These are phyloP conservation scores for Poecilia wingei DNA, from an alignment of 2,797 vertebrate genomes.

Conservation along the genomic window DNA sequence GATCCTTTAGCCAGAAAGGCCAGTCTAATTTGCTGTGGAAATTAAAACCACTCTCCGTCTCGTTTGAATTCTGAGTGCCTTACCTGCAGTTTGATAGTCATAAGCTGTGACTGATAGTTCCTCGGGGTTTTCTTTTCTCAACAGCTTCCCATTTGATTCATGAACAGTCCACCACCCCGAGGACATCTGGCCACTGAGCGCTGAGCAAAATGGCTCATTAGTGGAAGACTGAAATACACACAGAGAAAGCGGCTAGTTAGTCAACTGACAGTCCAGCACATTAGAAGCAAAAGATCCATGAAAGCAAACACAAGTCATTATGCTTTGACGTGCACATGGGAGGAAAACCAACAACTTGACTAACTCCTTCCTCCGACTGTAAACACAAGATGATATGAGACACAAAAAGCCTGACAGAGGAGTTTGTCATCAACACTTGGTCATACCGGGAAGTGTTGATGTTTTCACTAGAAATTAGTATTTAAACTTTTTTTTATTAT, in stretches of 20 bases:
- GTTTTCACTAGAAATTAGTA: conserved; percentile 20
- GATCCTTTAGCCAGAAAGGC: not conserved
- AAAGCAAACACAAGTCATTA: conserved; percentile 49
- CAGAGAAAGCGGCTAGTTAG: conserved; percentile 43
- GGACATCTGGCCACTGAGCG: conserved; percentile 52
- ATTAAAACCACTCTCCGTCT: not conserved
- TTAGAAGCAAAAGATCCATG: conserved; percentile 44
- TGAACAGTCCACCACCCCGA: conserved; percentile 31
- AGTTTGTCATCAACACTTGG: conserved; percentile 18
- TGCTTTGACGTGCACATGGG: conserved; percentile 15
- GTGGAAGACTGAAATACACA: conserved; percentile 48
- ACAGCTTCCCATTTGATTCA: conserved; percentile 36
- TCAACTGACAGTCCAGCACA: conserved; percentile 48
- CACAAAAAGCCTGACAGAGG: conserved; percentile 8
- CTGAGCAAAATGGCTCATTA: conserved; percentile 63
- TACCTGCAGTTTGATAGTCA: conserved; percentile 17
- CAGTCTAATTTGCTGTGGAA: not conserved
- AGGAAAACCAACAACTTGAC: conserved; percentile 43
- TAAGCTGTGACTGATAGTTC: conserved; percentile 22
- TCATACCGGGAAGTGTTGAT: conserved; percentile 27
- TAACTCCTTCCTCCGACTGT: conserved; percentile 14
- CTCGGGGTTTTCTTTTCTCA: conserved; percentile 34
- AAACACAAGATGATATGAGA: conserved; percentile 29
- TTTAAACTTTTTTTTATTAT: conserved; percentile 23
- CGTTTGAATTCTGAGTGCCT: conserved; percentile 8